A percentile compares a stretch with the other conserved stretches of the same genome.
Evolutionary conservation across 2,888 invertebrate species (phyloP).

Genomic region (Eretmocerus hayati): DNA sequence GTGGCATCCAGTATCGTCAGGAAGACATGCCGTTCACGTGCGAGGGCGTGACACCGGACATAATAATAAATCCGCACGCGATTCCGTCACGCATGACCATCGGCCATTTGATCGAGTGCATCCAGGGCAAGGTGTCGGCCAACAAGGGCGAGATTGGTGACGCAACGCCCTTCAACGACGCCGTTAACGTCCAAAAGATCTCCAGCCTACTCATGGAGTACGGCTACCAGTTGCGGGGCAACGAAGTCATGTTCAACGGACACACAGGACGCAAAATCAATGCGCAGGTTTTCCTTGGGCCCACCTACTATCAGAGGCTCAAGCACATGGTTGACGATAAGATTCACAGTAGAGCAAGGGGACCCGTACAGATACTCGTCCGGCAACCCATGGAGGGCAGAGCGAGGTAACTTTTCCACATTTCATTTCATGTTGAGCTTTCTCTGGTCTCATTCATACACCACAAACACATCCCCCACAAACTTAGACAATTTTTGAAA

Average conservation of each 20-base stretch:
- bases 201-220: constrained; percentile 94
- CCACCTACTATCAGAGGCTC: constrained; percentile 89
- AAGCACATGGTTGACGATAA: constrained; percentile 99
- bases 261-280: constrained; percentile 97
- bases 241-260: constrained; percentile 94
- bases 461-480: too few relatives aligned
- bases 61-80: constrained; percentile 99
- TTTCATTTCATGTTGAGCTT: too few relatives aligned
- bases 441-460: too few relatives aligned
- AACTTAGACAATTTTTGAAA: too few relatives aligned
- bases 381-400: constrained; percentile 99
- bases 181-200: constrained; percentile 99
- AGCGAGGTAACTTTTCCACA: constrained; percentile 58
- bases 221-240: constrained; percentile 88
- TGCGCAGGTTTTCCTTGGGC: constrained; percentile 92
- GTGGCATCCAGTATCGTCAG: constrained; percentile 97
- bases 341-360: constrained; percentile 96
- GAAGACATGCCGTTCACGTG: constrained; percentile 95
- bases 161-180: constrained; percentile 99
- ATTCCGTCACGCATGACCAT: constrained; percentile 99
- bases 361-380: constrained; percentile 96
- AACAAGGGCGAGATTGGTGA: constrained; percentile 89
- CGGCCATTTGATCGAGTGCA: constrained; percentile 99
- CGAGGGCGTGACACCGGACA: constrained; percentile 96
- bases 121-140: constrained; percentile 75